phyloP scores from a whole-genome alignment of 2,797 vertebrate species.

The Gephyroberyx darwinii region DNA sequence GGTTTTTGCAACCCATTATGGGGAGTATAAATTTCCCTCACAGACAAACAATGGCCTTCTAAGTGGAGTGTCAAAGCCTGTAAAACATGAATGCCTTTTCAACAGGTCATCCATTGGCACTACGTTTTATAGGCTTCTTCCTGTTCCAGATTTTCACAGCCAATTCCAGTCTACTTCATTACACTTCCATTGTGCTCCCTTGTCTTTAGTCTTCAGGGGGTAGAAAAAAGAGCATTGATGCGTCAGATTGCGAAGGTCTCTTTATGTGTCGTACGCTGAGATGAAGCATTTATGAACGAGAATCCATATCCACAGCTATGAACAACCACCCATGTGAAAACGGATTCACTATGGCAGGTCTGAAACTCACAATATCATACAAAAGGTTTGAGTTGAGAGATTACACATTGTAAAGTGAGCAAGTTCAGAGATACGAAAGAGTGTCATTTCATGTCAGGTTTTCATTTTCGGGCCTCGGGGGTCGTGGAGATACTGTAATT shows the following conservation, averaged over 20 bases:
- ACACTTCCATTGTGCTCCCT: conserved; percentile 51
- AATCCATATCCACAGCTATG: conserved; percentile 12
- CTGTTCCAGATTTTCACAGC: conserved; percentile 69
- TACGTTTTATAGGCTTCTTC: conserved; percentile 67
- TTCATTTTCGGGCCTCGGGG: not conserved
- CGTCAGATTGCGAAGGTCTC: not conserved
- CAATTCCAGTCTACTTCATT: conserved; percentile 58
- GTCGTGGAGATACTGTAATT: not conserved
- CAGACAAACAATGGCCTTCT: conserved; percentile 65
- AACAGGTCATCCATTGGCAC: conserved; percentile 70
- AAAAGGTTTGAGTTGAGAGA: not conserved
- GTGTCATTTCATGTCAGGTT: not conserved
- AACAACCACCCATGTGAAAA: conserved; percentile 2
- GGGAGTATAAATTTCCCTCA: conserved; percentile 57
- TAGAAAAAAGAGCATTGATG: conserved; percentile 12
- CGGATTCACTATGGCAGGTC: no score
- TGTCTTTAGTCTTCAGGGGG: conserved; percentile 6
- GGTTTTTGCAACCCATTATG: conserved; percentile 49
- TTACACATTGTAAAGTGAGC: not conserved
- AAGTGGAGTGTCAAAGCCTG: conserved; percentile 63
- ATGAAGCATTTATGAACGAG: not conserved
- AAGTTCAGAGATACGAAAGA: not conserved
- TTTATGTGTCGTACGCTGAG: conserved; percentile 22
- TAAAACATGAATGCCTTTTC: conserved; percentile 74
- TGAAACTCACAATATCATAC: no score